These are phyloP conservation scores for Ficedula albicollis DNA, from an alignment of 2,797 vertebrate genomes.

Conservation along the genomic window DNA sequence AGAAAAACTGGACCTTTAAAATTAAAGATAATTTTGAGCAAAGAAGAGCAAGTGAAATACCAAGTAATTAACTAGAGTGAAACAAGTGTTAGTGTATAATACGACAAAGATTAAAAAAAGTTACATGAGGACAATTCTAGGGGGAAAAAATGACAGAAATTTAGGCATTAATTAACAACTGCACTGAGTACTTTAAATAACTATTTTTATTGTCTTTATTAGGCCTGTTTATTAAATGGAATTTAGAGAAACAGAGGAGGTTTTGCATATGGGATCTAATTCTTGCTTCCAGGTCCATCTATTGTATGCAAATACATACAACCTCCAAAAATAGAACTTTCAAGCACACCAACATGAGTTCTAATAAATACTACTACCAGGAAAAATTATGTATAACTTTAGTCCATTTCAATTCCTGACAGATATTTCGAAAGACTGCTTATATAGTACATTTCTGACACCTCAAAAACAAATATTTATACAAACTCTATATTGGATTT, in stretches of 20 bases:
- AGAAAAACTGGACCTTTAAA: not conserved
- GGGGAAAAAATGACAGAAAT: rapidly evolving
- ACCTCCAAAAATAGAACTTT: not conserved
- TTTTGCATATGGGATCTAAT: not conserved
- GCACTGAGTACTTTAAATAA: not conserved
- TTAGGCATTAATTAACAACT: not conserved
- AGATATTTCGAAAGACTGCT: not conserved
- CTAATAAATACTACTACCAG: not conserved
- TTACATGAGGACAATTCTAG: not conserved
- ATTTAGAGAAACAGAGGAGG: not conserved
- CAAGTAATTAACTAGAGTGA: not conserved
- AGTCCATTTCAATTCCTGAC: not conserved
- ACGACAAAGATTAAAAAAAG: not conserved
- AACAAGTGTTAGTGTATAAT: not conserved
- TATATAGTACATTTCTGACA: not conserved
- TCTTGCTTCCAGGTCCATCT: not conserved
- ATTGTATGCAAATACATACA: not conserved
- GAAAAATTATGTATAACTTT: not conserved
- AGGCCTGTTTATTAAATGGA: not conserved
- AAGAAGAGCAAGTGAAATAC: not conserved
- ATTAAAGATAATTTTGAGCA: not conserved
- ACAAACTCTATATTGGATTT: not conserved
- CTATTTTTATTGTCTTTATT: not conserved
- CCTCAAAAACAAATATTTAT: not conserved
- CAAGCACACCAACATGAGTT: not conserved